phyloP scores from a whole-genome alignment of 2,888 invertebrate genomes.

The Athrips mouffetella region DNA sequence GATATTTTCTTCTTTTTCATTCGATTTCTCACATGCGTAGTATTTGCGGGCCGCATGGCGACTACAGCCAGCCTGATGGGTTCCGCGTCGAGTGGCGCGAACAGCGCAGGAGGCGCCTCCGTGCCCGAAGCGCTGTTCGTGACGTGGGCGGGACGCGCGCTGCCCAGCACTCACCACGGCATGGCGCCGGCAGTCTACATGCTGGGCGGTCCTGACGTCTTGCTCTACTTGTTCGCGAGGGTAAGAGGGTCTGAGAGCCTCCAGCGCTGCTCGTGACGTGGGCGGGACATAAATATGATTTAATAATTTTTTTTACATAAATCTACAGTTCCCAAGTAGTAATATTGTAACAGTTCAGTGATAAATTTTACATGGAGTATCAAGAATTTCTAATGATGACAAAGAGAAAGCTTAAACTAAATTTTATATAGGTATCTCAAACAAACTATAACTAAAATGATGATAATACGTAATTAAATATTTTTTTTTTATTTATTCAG shows the following conservation, averaged over 20 bases:
- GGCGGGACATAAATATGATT: too few species aligned
- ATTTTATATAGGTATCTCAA: too few species aligned
- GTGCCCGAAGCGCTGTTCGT: conserved; percentile 56
- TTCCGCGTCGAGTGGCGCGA: conserved; percentile 19
- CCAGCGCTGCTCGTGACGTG: background rate
- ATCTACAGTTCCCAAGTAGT: too few species aligned
- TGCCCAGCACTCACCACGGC: conserved; percentile 67
- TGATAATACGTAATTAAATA: too few species aligned
- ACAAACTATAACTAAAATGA: too few species aligned
- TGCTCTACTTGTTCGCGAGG: conserved; percentile 83
- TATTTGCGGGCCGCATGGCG: conserved; percentile 40
- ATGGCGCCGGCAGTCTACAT: conserved; percentile 75
- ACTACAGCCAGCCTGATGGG: background rate
- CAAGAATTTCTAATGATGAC: too few species aligned
- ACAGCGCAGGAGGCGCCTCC: conserved; percentile 30
- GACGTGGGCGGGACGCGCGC: conserved; percentile 44
- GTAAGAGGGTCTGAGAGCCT: conserved; percentile 48
- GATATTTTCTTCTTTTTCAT: background rate
- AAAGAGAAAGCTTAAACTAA: too few species aligned
- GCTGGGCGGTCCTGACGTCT: conserved; percentile 81
- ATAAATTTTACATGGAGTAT: too few species aligned
- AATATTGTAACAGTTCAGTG: too few species aligned
- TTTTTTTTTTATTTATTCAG: too few species aligned
- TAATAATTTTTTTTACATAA: too few species aligned
- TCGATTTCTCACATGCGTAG: conserved; percentile 16